Conservation (phyloP, 2,888 invertebrate species). For the Orthosia gracilis region DNA sequence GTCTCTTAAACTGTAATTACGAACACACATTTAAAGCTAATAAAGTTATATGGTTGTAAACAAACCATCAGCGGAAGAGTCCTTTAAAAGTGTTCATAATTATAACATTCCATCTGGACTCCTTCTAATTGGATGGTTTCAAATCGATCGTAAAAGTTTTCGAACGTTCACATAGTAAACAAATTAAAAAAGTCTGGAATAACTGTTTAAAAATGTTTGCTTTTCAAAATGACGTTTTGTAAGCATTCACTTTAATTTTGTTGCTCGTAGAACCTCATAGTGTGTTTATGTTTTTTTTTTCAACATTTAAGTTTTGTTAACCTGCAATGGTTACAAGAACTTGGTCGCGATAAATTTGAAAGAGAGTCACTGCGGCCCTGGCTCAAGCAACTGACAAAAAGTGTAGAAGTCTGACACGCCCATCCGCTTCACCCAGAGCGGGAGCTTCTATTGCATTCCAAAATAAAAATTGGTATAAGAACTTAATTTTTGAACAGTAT, state of each 20-base stretch:
- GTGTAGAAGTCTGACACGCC: no score
- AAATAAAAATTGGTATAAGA: no score
- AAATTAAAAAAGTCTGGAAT: slow-evolving; percentile 47
- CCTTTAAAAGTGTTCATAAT: slow-evolving; percentile 70
- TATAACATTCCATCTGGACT: slow-evolving; percentile 70
- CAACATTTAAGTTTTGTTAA: no score
- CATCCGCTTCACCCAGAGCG: no score
- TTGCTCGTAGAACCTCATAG: not conserved
- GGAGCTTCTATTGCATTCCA: no score
- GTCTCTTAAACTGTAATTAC: slow-evolving; percentile 65
- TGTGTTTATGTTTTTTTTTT: not conserved
- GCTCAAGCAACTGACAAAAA: no score
- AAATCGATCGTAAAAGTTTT: slow-evolving; percentile 68
- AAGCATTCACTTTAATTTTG: not conserved
- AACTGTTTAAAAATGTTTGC: slow-evolving; percentile 13
- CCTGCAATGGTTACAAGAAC: no score
- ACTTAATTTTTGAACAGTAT: no score
- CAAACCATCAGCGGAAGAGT: slow-evolving; percentile 70
- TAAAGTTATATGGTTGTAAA: slow-evolving; percentile 78
- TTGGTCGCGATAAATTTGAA: no score
- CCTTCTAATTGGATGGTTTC: slow-evolving; percentile 71
- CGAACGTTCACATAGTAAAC: slow-evolving; percentile 66
- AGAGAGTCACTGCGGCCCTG: no score
- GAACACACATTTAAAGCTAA: slow-evolving; percentile 71
- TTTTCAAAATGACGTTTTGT: not conserved